phyloP scores from a whole-genome alignment of 1,140 invertebrate genomes.

The Solenopsis invicta region DNA sequence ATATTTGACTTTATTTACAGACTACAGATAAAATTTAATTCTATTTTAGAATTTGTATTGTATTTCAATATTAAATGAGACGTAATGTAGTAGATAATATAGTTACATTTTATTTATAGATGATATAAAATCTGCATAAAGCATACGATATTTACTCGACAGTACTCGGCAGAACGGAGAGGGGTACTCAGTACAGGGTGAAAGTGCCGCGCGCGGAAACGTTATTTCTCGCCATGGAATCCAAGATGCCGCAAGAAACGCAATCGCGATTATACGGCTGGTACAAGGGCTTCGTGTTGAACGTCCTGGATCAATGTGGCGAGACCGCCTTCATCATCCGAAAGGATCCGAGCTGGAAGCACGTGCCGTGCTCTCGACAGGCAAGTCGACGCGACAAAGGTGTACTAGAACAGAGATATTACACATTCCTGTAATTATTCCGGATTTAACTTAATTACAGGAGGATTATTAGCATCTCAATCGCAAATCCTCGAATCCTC shows the following conservation, averaged over 20 bases:
- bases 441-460: not conserved
- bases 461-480: not conserved
- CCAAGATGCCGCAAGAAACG: slow-evolving; percentile 31
- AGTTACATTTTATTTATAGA: not conserved
- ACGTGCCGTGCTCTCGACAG: slow-evolving; percentile 73
- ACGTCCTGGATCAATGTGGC: slow-evolving; percentile 77
- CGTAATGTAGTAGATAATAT: not conserved
- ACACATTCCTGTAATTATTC: not conserved
- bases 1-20: not conserved
- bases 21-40: not conserved
- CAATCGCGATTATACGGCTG: slow-evolving; percentile 1
- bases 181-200: slow-evolving; percentile 76
- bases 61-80: not conserved
- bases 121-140: not conserved
- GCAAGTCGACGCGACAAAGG: slow-evolving; percentile 46
- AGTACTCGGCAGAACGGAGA: slow-evolving; percentile 76
- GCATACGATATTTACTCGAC: not conserved
- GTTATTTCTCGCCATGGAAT: slow-evolving; percentile 78
- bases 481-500: not conserved
- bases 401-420: not conserved
- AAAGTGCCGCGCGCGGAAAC: slow-evolving; percentile 79
- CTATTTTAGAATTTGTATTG: not conserved
- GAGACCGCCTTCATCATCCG: slow-evolving; percentile 76
- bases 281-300: slow-evolving; percentile 70
- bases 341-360: slow-evolving; percentile 74